A percentile compares a stretch with the other conserved stretches of the same genome.
These are phyloP conservation scores for Oryzias woworae DNA, from an alignment of 2,113 vertebrate genomes.

Conservation along the genomic window DNA sequence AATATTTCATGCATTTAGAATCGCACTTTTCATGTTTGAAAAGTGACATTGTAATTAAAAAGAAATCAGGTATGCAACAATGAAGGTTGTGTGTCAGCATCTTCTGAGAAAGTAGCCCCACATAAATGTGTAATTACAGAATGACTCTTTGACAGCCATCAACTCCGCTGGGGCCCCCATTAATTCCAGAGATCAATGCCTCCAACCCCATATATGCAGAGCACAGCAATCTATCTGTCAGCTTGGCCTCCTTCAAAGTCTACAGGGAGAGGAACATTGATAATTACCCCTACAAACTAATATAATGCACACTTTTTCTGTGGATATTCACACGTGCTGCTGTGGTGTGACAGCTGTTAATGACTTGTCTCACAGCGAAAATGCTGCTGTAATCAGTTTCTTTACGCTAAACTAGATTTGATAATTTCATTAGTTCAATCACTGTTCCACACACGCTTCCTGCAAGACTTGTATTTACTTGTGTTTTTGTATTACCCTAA, in stretches of 20 bases:
- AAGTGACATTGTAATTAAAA: slow-evolving; percentile 3
- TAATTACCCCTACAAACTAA: slow-evolving; percentile 63
- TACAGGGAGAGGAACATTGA: slow-evolving; percentile 57
- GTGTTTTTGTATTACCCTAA: too few species aligned
- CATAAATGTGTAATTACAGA: slow-evolving; percentile 80
- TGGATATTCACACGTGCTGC: slow-evolving; percentile 48
- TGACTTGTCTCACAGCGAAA: slow-evolving; percentile 45
- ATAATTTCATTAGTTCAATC: slow-evolving; percentile 17
- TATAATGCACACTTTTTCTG: slow-evolving; percentile 64
- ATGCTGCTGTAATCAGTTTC: slow-evolving; percentile 47
- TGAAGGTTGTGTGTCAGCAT: slow-evolving; percentile 58
- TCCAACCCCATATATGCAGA: slow-evolving; percentile 67
- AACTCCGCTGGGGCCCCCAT: slow-evolving; percentile 58
- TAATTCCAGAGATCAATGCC: slow-evolving; percentile 77
- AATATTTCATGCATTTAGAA: slow-evolving; percentile 10
- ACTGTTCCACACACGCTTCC: background rate
- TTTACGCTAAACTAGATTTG: slow-evolving; percentile 25
- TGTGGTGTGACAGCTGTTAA: slow-evolving; percentile 26
- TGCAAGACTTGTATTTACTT: background rate
- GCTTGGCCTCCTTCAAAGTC: slow-evolving; percentile 64
- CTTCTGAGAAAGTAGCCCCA: slow-evolving; percentile 53
- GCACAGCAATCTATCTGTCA: slow-evolving; percentile 77
- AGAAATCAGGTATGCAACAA: slow-evolving; percentile 28
- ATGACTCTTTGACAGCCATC: slow-evolving; percentile 72
- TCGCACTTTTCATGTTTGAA: slow-evolving; percentile 16